These are phyloP conservation scores for Ceyx margarethae DNA, from an alignment of 2,113 vertebrate species.

Conservation along the genomic window DNA sequence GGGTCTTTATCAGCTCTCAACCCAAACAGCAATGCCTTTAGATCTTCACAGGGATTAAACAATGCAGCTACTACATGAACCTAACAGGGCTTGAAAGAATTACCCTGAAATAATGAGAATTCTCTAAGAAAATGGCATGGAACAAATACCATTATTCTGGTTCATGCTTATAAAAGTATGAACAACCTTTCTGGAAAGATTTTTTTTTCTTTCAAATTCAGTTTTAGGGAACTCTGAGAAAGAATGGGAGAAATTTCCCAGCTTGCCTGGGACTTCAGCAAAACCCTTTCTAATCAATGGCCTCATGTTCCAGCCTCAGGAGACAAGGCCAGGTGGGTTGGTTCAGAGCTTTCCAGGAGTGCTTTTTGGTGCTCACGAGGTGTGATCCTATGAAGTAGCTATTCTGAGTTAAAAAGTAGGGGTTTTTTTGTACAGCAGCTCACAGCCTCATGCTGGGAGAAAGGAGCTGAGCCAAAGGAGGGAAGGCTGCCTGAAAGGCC, in stretches of 20 bases:
- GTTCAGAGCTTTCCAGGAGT: not conserved
- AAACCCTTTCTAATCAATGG: not conserved
- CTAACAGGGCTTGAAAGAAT: not conserved
- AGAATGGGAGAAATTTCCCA: not conserved
- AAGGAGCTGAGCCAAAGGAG: not conserved
- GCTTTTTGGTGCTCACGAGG: not conserved
- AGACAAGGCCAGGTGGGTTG: not conserved
- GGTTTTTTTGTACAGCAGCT: not conserved
- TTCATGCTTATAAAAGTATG: not conserved
- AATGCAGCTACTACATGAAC: not conserved
- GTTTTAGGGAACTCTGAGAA: not conserved
- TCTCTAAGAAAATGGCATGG: not conserved
- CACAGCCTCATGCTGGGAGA: not conserved
- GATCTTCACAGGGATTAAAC: not conserved
- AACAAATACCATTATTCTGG: not conserved
- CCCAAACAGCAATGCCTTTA: not conserved
- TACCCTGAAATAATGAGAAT: not conserved
- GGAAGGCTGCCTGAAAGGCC: not conserved
- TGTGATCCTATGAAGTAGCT: not conserved
- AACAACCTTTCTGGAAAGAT: not conserved
- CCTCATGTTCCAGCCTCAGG: not conserved
- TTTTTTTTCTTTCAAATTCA: not conserved
- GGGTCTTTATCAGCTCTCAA: not conserved
- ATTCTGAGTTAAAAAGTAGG: not conserved
- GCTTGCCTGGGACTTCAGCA: not conserved